Evolutionary conservation across 2,888 invertebrate genomes (phyloP), one percentile per base, ranked within the genome.

Genomic region (Torymus texanus): DNA sequence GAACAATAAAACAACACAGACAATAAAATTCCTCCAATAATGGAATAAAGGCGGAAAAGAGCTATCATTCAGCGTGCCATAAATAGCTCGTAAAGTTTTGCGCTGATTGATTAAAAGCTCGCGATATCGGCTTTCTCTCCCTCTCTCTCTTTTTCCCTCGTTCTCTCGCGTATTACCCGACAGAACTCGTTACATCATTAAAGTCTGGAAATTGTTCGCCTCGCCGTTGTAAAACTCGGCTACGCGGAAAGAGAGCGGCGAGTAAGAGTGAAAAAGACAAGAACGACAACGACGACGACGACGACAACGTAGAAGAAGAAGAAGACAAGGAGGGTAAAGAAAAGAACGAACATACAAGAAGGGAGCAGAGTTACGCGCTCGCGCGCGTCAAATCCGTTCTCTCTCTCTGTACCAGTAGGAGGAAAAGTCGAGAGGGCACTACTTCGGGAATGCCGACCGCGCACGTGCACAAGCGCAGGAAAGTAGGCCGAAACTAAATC

Each of bases 401-500:
- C 41, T 8, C 0, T 41, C 41, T 41, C 41, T 8, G 21, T 21
- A 41, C 41, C 41, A 8, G 41, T 5, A 41, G 41, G 41, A 41
- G 21, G 63, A 66, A 61, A 56, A 72, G 61, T 61, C 18, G 21
- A 71, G 61, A 55, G 50, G 16, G 56, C 55, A 18, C 61, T 72
- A 18, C 61, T 72, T 61, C 29, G 21, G 13, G 55, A 41, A 24
- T 13, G 2, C 55, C 21, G 21, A 21, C 21, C 21, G 21, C 51
- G n/a, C 58, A 21, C 62, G 55, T 61, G 75, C 51, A n/a, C 58
- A 21, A 67, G 55, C 65, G 75, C 74, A 74, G 76, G 79, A 53
- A 82, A 79, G 50, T 78, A 72, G 79, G 72, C 68, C 75, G 75
- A 75, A 82, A 82, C 56, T 66, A 77, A 82, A 82, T 83, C 70